These are phyloP conservation scores for Erannis defoliaria DNA, from an alignment of 2,888 invertebrate genomes.

Conservation along the genomic window DNA sequence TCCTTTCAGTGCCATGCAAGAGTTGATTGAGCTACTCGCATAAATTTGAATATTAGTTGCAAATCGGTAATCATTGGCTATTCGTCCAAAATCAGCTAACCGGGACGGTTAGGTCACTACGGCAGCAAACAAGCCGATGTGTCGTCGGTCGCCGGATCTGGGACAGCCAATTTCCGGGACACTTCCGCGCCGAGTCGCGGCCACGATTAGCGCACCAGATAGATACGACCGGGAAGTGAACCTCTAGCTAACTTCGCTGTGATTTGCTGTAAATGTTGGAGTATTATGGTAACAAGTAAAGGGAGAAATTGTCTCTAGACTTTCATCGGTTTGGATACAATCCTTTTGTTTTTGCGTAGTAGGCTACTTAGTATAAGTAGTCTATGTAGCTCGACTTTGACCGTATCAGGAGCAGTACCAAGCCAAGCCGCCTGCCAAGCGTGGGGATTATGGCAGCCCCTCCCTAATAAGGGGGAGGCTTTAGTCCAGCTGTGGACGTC, in stretches of 20 bases:
- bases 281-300: too few relatives aligned
- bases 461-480: too few relatives aligned
- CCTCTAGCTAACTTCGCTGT: constrained; percentile 12
- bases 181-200: constrained; percentile 55
- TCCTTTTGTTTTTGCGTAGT: too few relatives aligned
- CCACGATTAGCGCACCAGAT: constrained; percentile 51
- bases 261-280: constrained; percentile 23
- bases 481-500: too few relatives aligned
- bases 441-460: too few relatives aligned
- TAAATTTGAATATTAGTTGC: constrained; percentile 17
- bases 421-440: too few relatives aligned
- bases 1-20: not conserved
- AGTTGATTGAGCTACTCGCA: not conserved
- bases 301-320: too few relatives aligned
- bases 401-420: too few relatives aligned
- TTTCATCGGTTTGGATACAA: too few relatives aligned
- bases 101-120: constrained; percentile 38
- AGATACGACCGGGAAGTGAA: constrained; percentile 40
- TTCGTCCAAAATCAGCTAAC: constrained; percentile 9
- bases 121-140: constrained; percentile 52
- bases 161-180: constrained; percentile 66
- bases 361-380: too few relatives aligned
- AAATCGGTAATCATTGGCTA: constrained; percentile 11
- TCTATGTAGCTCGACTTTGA: too few relatives aligned
- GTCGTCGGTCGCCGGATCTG: constrained; percentile 54